Evolutionary conservation across 2,888 invertebrate genomes (phyloP).

Genomic region (Polyommatus icarus): DNA sequence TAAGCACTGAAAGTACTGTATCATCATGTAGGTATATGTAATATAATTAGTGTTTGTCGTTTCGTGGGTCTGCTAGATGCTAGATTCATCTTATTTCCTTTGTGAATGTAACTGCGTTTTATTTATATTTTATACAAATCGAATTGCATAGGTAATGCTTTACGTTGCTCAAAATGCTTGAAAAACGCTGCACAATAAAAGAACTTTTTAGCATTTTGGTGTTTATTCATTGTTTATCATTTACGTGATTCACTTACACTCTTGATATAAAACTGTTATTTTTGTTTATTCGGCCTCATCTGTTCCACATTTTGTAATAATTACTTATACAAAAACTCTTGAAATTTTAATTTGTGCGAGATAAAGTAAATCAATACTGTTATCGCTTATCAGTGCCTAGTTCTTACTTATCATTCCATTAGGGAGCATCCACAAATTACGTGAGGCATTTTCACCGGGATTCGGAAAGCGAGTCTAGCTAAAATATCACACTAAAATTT

Average conservation of each 20-base stretch:
- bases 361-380: conserved; percentile 7
- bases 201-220: too few relatives aligned
- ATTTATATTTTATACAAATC: not conserved
- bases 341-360: not conserved
- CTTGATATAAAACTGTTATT: not conserved
- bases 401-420: not conserved
- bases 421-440: not conserved
- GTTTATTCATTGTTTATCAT: not conserved
- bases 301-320: not conserved
- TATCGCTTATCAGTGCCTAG: not conserved
- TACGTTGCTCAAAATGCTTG: not conserved
- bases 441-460: too few relatives aligned
- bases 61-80: conserved; percentile 3
- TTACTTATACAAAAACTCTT: not conserved
- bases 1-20: not conserved
- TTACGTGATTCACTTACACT: not conserved
- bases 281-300: conserved; percentile 5
- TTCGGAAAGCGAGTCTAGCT: too few relatives aligned
- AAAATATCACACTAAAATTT: too few relatives aligned
- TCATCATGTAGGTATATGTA: too few relatives aligned
- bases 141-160: not conserved
- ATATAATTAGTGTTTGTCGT: too few relatives aligned
- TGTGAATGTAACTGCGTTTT: not conserved
- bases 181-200: not conserved
- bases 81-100: not conserved